Percentiles rank a stretch among this genome's conserved stretches.
Evolutionary conservation across 1,140 invertebrate genomes (phyloP).

Genomic region (Diploscapter pachys): DNA sequence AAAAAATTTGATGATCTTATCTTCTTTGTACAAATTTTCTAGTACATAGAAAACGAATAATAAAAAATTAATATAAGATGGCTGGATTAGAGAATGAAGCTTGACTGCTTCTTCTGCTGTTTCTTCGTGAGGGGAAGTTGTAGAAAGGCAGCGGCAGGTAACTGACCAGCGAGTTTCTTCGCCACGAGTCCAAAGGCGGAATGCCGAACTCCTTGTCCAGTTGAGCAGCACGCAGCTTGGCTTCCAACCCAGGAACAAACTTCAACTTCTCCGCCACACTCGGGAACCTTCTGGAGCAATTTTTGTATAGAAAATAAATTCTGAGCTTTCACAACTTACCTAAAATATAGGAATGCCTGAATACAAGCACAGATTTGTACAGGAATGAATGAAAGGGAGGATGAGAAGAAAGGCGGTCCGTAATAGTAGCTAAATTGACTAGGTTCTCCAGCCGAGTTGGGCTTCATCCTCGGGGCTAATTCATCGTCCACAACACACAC

Average conservation of each 20-base stretch:
- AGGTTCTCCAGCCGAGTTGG: slow-evolving; percentile 43
- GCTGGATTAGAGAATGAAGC: slow-evolving; percentile 7
- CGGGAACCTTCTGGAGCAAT: slow-evolving; percentile 20
- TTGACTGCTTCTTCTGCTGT: slow-evolving; percentile 18
- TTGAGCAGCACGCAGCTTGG: slow-evolving; percentile 32
- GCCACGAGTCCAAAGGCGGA: slow-evolving; percentile 26
- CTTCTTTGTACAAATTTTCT: too few relatives aligned
- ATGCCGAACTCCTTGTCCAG: slow-evolving; percentile 38
- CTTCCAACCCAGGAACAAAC: slow-evolving; percentile 41
- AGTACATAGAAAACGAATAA: too few relatives aligned
- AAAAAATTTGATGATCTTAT: too few relatives aligned
- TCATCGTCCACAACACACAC: slow-evolving; percentile 47
- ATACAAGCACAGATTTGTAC: slow-evolving; percentile 42
- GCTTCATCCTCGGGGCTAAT: slow-evolving; percentile 44
- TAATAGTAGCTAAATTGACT: slow-evolving; percentile 40
- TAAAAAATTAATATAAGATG: too few relatives aligned
- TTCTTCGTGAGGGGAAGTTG: slow-evolving; percentile 14
- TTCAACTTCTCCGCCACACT: slow-evolving; percentile 38
- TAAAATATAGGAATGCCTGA: slow-evolving; percentile 39
- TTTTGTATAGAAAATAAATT: too few relatives aligned
- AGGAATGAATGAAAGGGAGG: slow-evolving; percentile 40
- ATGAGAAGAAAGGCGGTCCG: slow-evolving; percentile 40
- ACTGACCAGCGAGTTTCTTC: slow-evolving; percentile 32
- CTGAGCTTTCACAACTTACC: background rate
- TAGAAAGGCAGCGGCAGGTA: slow-evolving; percentile 33